phyloP scores from a whole-genome alignment of 92 coral and sea anemone genomes.

The Palythoa grandis region DNA sequence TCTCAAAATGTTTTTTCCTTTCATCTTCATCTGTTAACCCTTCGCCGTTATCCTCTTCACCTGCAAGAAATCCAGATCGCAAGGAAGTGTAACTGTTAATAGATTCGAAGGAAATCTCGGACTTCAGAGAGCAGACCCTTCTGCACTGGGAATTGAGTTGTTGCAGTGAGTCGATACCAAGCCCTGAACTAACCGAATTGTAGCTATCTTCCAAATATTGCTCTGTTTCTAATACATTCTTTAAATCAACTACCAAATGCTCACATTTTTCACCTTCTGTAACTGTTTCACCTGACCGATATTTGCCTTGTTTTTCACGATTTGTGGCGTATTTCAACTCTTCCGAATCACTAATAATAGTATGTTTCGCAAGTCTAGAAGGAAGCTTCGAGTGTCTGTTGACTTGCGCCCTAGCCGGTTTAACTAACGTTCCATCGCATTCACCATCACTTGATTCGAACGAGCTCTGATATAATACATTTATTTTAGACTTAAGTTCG shows the following conservation, averaged over 20 bases:
- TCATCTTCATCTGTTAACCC: conserved; percentile 19
- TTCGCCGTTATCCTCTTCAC: conserved; percentile 27
- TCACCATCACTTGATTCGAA: conserved; percentile 20
- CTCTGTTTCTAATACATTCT: neutral
- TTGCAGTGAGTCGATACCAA: conserved; percentile 7
- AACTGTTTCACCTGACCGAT: neutral
- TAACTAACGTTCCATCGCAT: neutral
- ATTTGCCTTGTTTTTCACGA: neutral
- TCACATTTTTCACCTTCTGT: neutral
- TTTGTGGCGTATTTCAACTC: neutral
- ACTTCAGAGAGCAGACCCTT: neutral
- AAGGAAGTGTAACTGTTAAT: conserved; percentile 19
- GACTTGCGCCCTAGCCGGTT: neutral
- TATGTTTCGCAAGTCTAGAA: neutral
- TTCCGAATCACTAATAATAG: neutral
- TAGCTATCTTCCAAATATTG: neutral
- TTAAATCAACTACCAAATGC: no score
- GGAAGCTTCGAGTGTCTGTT: neutral
- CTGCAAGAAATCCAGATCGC: conserved; percentile 32
- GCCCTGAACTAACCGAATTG: neutral
- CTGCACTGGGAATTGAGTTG: neutral
- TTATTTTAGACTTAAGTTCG: neutral
- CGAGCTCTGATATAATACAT: conserved; percentile 16
- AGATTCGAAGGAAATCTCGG: conserved; percentile 4
- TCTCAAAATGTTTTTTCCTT: neutral